Base-by-base conservation (phyloP, 1,140 invertebrate species). In the Stegodyphus mimosarum region DNA sequence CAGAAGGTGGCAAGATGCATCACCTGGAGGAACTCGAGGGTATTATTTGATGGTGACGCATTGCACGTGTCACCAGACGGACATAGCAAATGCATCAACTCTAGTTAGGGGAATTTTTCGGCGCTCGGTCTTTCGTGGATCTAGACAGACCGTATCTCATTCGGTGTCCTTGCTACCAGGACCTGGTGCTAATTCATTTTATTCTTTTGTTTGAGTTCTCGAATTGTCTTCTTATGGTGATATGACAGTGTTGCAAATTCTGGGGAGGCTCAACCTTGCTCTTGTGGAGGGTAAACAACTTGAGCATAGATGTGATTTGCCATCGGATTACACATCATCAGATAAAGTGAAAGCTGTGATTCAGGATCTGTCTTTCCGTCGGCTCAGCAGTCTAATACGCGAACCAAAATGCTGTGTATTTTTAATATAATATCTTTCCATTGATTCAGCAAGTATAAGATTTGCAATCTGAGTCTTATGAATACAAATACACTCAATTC, bases 111-210 rank as follows among this genome's bases (percentile, higher is more conserved):
- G 52, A 51, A 81, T 55, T 55, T 60, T 75, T 50, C 73, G 17
- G 52, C 53, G 55, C 55, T 60, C 55, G 13, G 15, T 48, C n/a
- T 75, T 63, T 18, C 52, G 53, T 55, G 6, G 18, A 15, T 13
- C 55, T 51, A 75, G n/a, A 49, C 18, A 72, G 70, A 60, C 78
- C 15, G 78, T 71, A 70, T 72, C 78, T 81, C 33, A 63, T 72
- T 7, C 52, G 18, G 13, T 81, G 78, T 81, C 78, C 70, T 17
- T 63, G 51, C 69, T n/a, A 49, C 49, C 70, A 72, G 70, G 78
- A 81, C 18, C 51, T 64, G 48, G 70, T 64, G 69, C 69, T 81
- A 81, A 81, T 81, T 81, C 78, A 81, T 81, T 81, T 81, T 69
- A 13, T 64, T 48, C 52, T 53, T 60, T 72, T 72, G 78, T 69